Evolutionary conservation across 2,888 invertebrate species (phyloP).

Genomic region (Eugnorisma glareosa): DNA sequence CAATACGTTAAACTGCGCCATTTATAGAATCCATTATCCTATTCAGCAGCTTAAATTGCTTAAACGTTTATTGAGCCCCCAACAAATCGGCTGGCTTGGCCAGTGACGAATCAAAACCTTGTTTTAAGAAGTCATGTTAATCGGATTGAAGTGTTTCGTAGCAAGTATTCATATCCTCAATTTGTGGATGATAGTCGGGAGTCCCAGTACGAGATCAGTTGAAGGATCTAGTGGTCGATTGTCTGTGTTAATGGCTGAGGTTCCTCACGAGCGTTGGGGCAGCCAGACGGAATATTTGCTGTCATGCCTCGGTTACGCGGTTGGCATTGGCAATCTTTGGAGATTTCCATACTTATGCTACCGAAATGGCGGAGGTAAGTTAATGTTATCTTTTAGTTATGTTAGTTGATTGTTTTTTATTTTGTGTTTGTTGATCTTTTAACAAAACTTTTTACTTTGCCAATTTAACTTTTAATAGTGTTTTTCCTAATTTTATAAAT

Average conservation of each 20-base stretch:
- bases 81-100: constrained; percentile 27
- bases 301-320: constrained; percentile 95
- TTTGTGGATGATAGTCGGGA: constrained; percentile 56
- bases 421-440: background rate
- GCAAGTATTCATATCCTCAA: constrained; percentile 78
- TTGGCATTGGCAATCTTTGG: constrained; percentile 96
- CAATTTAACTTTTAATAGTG: background rate
- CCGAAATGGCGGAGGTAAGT: constrained; percentile 95
- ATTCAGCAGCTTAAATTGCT: constrained; percentile 48
- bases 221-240: constrained; percentile 67
- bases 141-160: constrained; percentile 51
- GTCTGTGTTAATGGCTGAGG: constrained; percentile 77
- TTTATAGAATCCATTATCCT: constrained; percentile 60
- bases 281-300: constrained; percentile 94
- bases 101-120: constrained; percentile 35
- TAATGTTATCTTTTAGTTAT: constrained; percentile 1
- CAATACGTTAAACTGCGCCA: constrained; percentile 40
- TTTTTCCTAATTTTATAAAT: background rate
- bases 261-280: constrained; percentile 92
- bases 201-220: constrained; percentile 65
- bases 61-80: constrained; percentile 39
- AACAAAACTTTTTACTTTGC: background rate
- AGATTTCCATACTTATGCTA: constrained; percentile 96
- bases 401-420: background rate
- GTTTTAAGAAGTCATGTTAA: constrained; percentile 39